Evolutionary conservation across 2,888 invertebrate species (phyloP), one percentile per base, ranked within the genome.

Genomic region (Lepidonotus clava): DNA sequence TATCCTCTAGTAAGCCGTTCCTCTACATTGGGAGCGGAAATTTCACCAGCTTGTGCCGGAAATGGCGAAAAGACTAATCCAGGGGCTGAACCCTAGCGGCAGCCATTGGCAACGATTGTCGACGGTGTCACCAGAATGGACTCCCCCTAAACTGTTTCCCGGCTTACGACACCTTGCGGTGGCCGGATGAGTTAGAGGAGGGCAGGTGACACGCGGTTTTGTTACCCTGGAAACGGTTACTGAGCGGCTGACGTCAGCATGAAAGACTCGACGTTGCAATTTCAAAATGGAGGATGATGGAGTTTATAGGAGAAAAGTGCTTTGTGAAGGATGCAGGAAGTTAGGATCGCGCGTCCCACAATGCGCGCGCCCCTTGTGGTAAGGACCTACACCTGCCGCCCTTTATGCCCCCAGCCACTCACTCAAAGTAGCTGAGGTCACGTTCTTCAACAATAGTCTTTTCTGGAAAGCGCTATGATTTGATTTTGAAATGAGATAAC

Each of bases 201-300:
- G 1, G 80, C 80, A 80, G 80, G 80, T 80, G 80, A 46, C 34
- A 38, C 11, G 80, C 11, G 28, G 0, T 80, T 80, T 80, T 80
- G 80, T 80, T 80, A 46, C 51, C 46, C 11, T 46, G 41, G 80
- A 24, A 80, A 80, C 80, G 46, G 80, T 41, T 46, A 41, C 80
- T 80, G 18, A 24, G 46, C 46, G 24, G 80, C 28, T 80, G 80
- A 80, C 46, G 46, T 46, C 46, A 28, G 46, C 21, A 80, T 46
- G 46, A 80, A 80, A 80, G 80, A 34, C 11, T 1, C 46, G n/a
- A 18, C 41, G 51, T n/a, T 28, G 24, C 80, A 24, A 46, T 46
- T 51, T 11, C 80, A 32, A 41, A n/a, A 38, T 76, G 76, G 40
- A 18, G 38, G 40, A n/a, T 11, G 32, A 28, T 34, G 6, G 8